phyloP scores from a whole-genome alignment of 92 coral and sea anemone genomes.

The Palythoa heliodiscus region DNA sequence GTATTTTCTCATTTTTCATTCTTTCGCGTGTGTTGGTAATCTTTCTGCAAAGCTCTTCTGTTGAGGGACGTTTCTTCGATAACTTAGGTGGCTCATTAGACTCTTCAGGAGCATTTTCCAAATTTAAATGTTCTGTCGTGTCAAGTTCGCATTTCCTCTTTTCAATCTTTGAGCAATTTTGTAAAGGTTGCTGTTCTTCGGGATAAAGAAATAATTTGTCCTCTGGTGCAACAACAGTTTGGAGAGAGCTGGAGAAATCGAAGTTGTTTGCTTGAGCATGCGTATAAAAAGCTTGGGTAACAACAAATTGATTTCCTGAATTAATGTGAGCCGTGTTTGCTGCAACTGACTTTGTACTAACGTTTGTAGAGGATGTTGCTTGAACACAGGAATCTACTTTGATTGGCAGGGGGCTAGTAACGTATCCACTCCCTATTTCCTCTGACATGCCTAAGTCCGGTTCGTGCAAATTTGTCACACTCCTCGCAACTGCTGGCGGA shows the following conservation, averaged over 20 bases:
- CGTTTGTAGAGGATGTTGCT: constrained; percentile 2
- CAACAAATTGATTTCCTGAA: background rate
- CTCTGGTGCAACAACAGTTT: background rate
- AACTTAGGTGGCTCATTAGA: constrained; percentile 22
- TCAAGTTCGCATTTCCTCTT: background rate
- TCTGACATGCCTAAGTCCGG: background rate
- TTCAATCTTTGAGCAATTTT: background rate
- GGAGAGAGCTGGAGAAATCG: background rate
- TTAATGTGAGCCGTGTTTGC: background rate
- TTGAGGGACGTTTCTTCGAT: constrained; percentile 47
- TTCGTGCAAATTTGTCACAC: constrained; percentile 10
- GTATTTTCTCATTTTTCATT: constrained; percentile 64
- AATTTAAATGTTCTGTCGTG: background rate
- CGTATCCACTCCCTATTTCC: background rate
- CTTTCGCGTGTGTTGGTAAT: constrained; percentile 65
- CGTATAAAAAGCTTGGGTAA: background rate
- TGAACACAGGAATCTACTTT: constrained; percentile 29
- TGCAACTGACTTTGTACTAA: background rate
- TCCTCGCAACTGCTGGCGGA: background rate
- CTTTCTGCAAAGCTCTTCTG: constrained; percentile 61
- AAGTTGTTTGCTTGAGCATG: background rate
- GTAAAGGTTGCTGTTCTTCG: background rate
- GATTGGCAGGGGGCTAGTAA: background rate
- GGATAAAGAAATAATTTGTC: background rate
- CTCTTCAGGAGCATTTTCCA: background rate